These are phyloP conservation scores for Sacculina carcini DNA, from an alignment of 2,888 invertebrate species.

Conservation along the genomic window DNA sequence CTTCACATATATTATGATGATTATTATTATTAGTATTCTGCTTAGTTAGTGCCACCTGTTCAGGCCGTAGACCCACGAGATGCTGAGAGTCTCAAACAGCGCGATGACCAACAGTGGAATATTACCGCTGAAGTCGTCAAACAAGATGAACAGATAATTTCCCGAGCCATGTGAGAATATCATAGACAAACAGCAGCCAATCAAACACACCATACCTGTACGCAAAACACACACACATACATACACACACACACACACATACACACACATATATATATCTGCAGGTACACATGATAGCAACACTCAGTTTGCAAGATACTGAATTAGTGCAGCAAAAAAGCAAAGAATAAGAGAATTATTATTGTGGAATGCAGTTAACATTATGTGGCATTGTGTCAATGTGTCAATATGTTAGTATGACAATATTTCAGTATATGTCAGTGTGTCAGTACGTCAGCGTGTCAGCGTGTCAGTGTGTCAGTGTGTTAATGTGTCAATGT, in stretches of 20 bases:
- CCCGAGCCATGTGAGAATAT: constrained; percentile 76
- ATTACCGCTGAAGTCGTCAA: constrained; percentile 80
- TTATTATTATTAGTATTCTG: too few relatives aligned
- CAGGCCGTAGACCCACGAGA: constrained; percentile 78
- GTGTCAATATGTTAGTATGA: too few relatives aligned
- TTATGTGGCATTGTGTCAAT: not conserved
- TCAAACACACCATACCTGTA: constrained; percentile 36
- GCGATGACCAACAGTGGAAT: constrained; percentile 76
- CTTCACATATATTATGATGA: too few relatives aligned
- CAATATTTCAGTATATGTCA: too few relatives aligned
- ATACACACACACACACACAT: not conserved
- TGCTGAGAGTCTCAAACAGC: constrained; percentile 68
- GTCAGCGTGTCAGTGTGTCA: too few relatives aligned
- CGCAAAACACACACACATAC: constrained; percentile 7
- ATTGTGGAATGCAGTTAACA: not conserved
- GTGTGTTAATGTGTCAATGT: too few relatives aligned
- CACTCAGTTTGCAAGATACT: not conserved
- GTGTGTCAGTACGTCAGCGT: too few relatives aligned
- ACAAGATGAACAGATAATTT: constrained; percentile 73
- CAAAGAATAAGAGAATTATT: not conserved
- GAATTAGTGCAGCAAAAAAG: not conserved
- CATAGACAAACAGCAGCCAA: constrained; percentile 63
- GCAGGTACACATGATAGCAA: not conserved
- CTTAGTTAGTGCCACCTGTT: constrained; percentile 34
- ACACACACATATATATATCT: not conserved